These are phyloP conservation scores for Lordiphosa mommai DNA, from an alignment of 1,140 invertebrate species.

Conservation along the genomic window DNA sequence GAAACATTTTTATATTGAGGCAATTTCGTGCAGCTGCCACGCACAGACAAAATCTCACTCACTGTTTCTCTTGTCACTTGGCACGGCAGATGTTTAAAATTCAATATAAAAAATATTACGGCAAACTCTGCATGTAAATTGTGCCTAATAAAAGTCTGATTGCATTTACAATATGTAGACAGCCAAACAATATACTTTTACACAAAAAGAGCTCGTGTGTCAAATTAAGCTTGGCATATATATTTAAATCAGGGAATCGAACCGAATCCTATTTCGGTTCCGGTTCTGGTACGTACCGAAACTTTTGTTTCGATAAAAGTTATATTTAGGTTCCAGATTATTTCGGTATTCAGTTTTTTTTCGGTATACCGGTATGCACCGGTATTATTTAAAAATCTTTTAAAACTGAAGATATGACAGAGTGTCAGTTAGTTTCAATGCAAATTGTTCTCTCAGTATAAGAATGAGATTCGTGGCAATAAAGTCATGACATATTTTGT, in stretches of 20 bases:
- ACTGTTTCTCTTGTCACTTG: constrained; percentile 48
- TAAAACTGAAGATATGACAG: too few species aligned
- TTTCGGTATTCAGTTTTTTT: too few species aligned
- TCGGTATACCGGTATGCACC: too few species aligned
- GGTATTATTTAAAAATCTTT: neutral
- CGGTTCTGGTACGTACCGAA: too few species aligned
- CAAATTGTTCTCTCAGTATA: too few species aligned
- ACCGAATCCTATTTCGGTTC: too few species aligned
- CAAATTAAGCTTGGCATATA: too few species aligned
- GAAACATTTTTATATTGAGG: constrained; percentile 51
- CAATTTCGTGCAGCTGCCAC: constrained; percentile 64
- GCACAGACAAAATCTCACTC: constrained; percentile 8
- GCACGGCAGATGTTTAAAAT: constrained; percentile 69
- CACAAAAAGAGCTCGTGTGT: neutral
- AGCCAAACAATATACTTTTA: constrained; percentile 25
- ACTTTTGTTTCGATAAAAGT: too few species aligned
- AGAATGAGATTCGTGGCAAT: too few species aligned
- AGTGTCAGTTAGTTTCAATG: too few species aligned
- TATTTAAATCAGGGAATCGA: too few species aligned
- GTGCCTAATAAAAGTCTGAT: constrained; percentile 67
- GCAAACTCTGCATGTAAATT: constrained; percentile 57
- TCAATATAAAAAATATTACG: constrained; percentile 63
- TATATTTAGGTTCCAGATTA: neutral
- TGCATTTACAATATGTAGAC: constrained; percentile 51
- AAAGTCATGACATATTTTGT: too few species aligned